Conservation (phyloP, 2,888 invertebrate species). For the Caenorhabditis afra region DNA sequence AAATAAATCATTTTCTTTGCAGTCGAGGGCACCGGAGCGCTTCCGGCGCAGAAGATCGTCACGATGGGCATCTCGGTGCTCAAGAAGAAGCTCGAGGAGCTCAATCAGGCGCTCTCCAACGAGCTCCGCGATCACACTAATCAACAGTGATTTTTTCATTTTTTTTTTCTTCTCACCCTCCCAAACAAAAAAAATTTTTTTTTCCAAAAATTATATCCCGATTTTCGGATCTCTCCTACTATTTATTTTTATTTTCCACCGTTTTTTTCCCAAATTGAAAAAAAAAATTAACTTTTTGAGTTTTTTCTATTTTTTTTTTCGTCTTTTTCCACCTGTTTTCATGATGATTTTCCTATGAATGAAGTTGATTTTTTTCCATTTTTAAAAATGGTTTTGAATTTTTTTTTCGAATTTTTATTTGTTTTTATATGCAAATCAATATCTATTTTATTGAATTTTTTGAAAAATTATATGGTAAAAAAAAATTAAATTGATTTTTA, state of each 20-base stretch:
- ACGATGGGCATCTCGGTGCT: conserved; percentile 93
- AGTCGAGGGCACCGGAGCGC: conserved; percentile 94
- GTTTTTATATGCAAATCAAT: not conserved
- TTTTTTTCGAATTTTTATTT: not conserved
- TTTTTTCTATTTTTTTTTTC: too few species aligned
- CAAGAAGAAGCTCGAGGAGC: conserved; percentile 94
- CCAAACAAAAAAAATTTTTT: too few species aligned
- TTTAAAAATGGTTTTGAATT: not conserved
- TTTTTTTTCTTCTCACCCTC: conserved; percentile 15
- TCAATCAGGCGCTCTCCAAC: conserved; percentile 84
- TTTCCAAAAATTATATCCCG: conserved; percentile 1
- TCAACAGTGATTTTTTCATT: conserved; percentile 26
- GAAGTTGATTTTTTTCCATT: not conserved
- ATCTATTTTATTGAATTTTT: not conserved
- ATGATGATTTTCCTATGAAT: too few species aligned
- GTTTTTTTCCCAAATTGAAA: too few species aligned
- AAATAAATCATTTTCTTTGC: conserved; percentile 23
- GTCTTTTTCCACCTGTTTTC: too few species aligned
- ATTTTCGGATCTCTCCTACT: not conserved
- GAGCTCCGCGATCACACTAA: conserved; percentile 50
- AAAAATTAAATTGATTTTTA: conserved; percentile 6
- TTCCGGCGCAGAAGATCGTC: conserved; percentile 97
- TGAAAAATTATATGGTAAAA: too few species aligned
- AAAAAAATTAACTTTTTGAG: too few species aligned
- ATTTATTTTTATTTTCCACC: not conserved